Evolutionary conservation across 2,797 vertebrate species (phyloP), one percentile per base, ranked within the genome.

Genomic region (Molothrus aeneus): DNA sequence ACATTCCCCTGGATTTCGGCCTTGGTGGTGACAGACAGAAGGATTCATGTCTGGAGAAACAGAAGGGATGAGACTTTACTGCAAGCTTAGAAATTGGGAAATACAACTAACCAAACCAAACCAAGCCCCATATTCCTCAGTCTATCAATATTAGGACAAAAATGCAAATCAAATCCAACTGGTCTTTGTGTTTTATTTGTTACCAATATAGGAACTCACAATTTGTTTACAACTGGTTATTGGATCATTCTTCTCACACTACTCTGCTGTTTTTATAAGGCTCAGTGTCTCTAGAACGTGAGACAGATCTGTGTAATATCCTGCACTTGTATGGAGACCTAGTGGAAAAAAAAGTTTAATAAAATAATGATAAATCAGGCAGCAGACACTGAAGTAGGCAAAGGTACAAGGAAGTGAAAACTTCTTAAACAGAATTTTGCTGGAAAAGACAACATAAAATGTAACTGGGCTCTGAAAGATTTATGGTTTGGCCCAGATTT

Each of bases 81-180:
- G 38, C 36, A 51, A 63, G 19, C 38, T 61, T 29, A 43, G 48
- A 73, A 81, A 54, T 7, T 4, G 20, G 51, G 8, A 86, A 78
- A 2, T 5, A 17, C 10, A 56, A 8, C 14, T 15, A 8, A 71
- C 34, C 4, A 59, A 64, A 68, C 11, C 7, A 32, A 70, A 18
- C 4, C 17, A 6, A 0, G 0, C 1, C 6, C 17, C 19, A 5
- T 8, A 17, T 19, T 83, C 56, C 19, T 54, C n/a, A 42, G 8
- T 54, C 36, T 31, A 48, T 54, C 40, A 50, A 63, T 13, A 17
- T 20, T 11, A 40, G n/a, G 47, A 36, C 5, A 42, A 74, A 80
- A 66, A 38, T 1, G 11, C 8, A 61, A 72, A 85, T 29, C 4
- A 73, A 80, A 45, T 61, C 22, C 11, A 79, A 15, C 3, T 19